Base-by-base conservation (phyloP, 1,140 invertebrate species). In the Lepidostoma basale region DNA sequence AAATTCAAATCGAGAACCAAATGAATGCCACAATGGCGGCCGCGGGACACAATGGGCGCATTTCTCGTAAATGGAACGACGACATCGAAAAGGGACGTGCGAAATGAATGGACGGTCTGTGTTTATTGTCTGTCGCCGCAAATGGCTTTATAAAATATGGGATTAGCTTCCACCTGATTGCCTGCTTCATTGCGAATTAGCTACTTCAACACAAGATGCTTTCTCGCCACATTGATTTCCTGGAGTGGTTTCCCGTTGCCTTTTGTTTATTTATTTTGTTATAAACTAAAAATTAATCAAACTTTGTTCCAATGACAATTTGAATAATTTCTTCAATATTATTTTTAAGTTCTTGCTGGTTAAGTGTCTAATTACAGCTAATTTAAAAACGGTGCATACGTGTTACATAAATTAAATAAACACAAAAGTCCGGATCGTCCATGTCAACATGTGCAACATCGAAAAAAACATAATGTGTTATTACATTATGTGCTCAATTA, bases 21-120 rank as follows among this genome's bases (percentile, higher is more conserved):
- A 56, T 56, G 28, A 56, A 59, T 25, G 20, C 22, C 33, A 59
- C 54, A 59, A 59, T 59, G 54, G 33, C 33, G 36, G 36, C 16
- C n/a, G 14, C 42, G 42, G 10, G 42, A 59, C 54, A 40, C 30
- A 39, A 36, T 39, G 40, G 54, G 54, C 54, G 54, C 54, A 33
- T 18, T 39, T 39, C 3, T n/a, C 54, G 12, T 39, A 45, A 40
- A 59, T 59, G 22, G 54, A 39, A 39, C 54, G 36, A 6, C 18
- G n/a, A 28, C 49, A 28, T 54, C 16, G n/a, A 54, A 30, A 30
- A 4, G 49, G 49, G 10, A 47, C 44, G 20, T 10, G 44, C 14
- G 20, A 9, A 47, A 47, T 23, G 14, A 23, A 47, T 23, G 12
- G 0, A 10, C n/a, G n/a, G n/a, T n/a, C n/a, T n/a, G n/a, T n/a